Base-by-base conservation (phyloP, 2,113 vertebrate genomes). In the Silurus meridionalis region DNA sequence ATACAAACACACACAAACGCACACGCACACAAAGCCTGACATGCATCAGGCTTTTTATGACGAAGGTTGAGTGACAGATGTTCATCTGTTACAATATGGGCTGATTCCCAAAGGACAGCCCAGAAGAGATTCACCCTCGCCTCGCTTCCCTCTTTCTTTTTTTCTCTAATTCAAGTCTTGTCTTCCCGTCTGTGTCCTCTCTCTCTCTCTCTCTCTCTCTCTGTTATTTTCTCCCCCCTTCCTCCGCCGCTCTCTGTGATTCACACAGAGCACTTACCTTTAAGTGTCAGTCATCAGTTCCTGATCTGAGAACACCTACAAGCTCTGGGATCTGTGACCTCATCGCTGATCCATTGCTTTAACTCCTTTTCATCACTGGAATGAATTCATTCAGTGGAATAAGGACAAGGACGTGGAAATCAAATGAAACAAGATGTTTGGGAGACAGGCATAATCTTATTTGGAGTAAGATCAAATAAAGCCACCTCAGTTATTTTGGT, bases 21-120 rank as follows among this genome's bases (percentile, higher is more conserved):
- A 71, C 80, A 69, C 46, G 52, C 91, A 87, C 87, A 90, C 52
- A 67, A 52, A 80, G 61, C 61, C 21, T 28, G 63, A 83, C 50
- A 83, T 53, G n/a, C 9, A 25, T 46, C 50, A 82, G 57, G 69
- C 79, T 64, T 86, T 80, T 63, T 74, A 61, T 81, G 72, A 81
- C 79, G 50, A 77, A 83, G 25, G 48, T 58, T 77, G 80, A 82
- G 60, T 67, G 85, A 86, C 80, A 86, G 85, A 83, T 86, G 85
- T 86, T 82, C 80, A 86, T 86, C 67, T 64, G 69, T 86, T 64
- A 19, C 85, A 86, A 61, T 37, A 75, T 72, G 19, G 64, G 67
- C 58, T 55, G 50, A 77, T 83, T 66, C 85, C 85, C 85, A 86
- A 48, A 74, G 50, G 85, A 83, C 17, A 75, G 50, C n/a, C 69